phyloP scores from a whole-genome alignment of 2,797 vertebrate species.

The Macrochelys suwanniensis region DNA sequence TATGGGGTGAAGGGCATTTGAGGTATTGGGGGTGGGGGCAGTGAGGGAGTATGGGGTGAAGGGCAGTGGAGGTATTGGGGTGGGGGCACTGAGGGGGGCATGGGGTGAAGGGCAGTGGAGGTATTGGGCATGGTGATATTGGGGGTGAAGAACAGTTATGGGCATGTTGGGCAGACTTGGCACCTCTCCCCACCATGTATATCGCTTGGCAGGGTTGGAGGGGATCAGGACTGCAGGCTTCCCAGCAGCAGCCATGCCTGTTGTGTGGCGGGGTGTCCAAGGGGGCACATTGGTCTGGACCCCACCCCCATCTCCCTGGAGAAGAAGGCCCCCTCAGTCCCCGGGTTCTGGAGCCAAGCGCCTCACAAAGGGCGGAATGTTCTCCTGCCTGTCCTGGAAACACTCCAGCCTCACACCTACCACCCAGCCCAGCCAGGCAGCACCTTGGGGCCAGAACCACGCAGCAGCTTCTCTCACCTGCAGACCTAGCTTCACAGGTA shows the following conservation, averaged over 20 bases:
- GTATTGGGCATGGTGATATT: background rate
- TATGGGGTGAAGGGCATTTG: too few relatives aligned
- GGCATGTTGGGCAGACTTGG: background rate
- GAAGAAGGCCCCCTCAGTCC: fast-evolving
- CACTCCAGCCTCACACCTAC: background rate
- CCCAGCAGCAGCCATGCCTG: background rate
- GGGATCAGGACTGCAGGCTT: background rate
- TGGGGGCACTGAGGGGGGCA: too few relatives aligned
- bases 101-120: too few relatives aligned
- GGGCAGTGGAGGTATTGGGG: too few relatives aligned
- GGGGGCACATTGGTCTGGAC: background rate
- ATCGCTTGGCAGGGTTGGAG: background rate
- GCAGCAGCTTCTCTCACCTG: fast-evolving
- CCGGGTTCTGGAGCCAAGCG: background rate
- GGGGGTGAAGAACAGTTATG: background rate
- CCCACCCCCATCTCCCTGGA: background rate
- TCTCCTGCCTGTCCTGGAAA: slow-evolving; percentile 13
- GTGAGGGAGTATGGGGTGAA: too few relatives aligned
- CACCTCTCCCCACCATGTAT: fast-evolving
- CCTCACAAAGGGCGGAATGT: slow-evolving; percentile 47
- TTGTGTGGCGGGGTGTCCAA: background rate
- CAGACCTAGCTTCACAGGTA: background rate
- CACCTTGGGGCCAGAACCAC: background rate
- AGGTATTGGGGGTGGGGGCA: too few relatives aligned
- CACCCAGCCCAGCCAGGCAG: background rate